A percentile compares a stretch with the other conserved stretches of the same genome.
phyloP scores from a whole-genome alignment of 2,797 vertebrate genomes.

The Distichodus sexfasciatus region DNA sequence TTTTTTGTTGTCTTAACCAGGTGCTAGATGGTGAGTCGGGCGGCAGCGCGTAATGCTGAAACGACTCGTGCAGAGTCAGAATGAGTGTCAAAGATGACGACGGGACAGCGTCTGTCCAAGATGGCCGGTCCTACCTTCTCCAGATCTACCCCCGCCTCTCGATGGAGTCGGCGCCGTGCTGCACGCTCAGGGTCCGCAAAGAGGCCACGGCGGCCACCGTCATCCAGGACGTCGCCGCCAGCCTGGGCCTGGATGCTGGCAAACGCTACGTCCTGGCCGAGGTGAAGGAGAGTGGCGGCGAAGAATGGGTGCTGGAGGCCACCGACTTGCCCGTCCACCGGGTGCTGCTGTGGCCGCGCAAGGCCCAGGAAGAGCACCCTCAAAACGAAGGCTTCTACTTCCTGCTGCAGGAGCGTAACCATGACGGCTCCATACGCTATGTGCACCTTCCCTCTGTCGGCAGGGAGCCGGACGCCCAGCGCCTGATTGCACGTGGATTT shows the following conservation, averaged over 20 bases:
- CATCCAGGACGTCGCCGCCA: conserved; percentile 79
- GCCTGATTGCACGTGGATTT: conserved; percentile 87
- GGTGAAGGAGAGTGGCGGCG: conserved; percentile 94
- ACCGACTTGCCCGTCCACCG: conserved; percentile 91
- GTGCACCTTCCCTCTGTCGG: conserved; percentile 78
- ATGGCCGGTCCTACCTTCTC: conserved; percentile 81
- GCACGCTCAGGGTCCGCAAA: conserved; percentile 84
- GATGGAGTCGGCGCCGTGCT: conserved; percentile 74
- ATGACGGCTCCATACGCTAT: conserved; percentile 87
- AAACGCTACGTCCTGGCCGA: conserved; percentile 89
- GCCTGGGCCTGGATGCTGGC: conserved; percentile 78
- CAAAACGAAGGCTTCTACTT: conserved; percentile 92
- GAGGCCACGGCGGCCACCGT: conserved; percentile 86
- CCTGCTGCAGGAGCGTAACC: conserved; percentile 87
- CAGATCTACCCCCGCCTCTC: conserved; percentile 89
- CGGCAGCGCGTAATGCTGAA: conserved; percentile 84
- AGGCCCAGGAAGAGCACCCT: conserved; percentile 87
- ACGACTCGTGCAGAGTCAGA: conserved; percentile 78
- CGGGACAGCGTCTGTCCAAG: conserved; percentile 72
- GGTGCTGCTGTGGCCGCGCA: conserved; percentile 92
- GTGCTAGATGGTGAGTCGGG: conserved; percentile 70
- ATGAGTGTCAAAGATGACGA: conserved; percentile 93
- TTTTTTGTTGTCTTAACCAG: conserved; percentile 65
- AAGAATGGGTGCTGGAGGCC: conserved; percentile 94
- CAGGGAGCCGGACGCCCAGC: conserved; percentile 76